A percentile compares a stretch with the other conserved stretches of the same genome.
Evolutionary conservation across 2,888 invertebrate species (phyloP).

Genomic region (Busseola fusca): DNA sequence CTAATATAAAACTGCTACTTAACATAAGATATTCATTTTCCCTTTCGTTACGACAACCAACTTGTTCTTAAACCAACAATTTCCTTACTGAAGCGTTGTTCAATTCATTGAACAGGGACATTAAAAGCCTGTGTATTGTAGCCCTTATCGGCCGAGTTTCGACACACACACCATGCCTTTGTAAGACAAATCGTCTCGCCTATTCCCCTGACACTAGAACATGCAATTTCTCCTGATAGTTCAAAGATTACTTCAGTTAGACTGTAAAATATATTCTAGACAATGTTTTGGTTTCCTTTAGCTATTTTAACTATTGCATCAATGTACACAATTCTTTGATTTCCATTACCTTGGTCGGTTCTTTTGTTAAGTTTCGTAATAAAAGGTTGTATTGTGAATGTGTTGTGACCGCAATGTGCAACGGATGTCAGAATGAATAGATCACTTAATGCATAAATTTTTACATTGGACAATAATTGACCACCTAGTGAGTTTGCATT

Average conservation of each 20-base stretch:
- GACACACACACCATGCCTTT: conserved; percentile 69
- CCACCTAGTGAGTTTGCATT: conserved; percentile 28
- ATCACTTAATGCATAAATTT: conserved; percentile 41
- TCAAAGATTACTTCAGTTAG: conserved; percentile 69
- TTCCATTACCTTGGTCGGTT: conserved; percentile 47
- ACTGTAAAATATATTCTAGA: conserved; percentile 64
- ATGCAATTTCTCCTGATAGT: conserved; percentile 76
- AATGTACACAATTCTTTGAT: conserved; percentile 31
- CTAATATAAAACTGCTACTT: conserved; percentile 8
- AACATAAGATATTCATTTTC: conserved; percentile 48
- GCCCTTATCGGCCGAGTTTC: conserved; percentile 59
- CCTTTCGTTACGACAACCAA: conserved; percentile 31
- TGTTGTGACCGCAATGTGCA: conserved; percentile 53
- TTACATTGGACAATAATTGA: conserved; percentile 37
- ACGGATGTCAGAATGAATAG: conserved; percentile 47
- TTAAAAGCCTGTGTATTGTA: conserved; percentile 53
- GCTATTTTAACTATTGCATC: conserved; percentile 31
- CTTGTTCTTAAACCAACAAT: conserved; percentile 33
- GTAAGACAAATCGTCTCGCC: conserved; percentile 74
- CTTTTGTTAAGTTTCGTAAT: conserved; percentile 46
- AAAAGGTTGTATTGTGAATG: conserved; percentile 50
- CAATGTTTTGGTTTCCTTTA: conserved; percentile 64
- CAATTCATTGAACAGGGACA: conserved; percentile 57
- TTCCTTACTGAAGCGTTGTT: conserved; percentile 48
- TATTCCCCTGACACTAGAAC: conserved; percentile 70